Evolutionary conservation across 2,888 invertebrate species (phyloP), one percentile per base, ranked within the genome.

Genomic region (Bombylius major): DNA sequence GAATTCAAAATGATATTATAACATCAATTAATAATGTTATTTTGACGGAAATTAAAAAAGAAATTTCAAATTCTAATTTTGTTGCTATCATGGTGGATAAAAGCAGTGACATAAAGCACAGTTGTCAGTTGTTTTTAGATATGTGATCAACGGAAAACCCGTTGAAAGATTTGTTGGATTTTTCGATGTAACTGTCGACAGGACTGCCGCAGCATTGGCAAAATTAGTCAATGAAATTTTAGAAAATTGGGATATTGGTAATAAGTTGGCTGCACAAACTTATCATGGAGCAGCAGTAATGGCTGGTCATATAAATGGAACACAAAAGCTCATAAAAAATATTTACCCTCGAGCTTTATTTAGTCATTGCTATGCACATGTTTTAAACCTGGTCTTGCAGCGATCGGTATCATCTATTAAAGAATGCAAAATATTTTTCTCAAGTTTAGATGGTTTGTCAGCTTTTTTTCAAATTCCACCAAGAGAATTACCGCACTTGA

Each of bases 31-130:
- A 14, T 14, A 31, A 12, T 47, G 23, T 47, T 47, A 47, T 47
- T 23, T 7, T 31, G 11, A 4, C 5, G 4, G 59, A 64, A 58
- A 64, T 69, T 46, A 50, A 46, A 12, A 54, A 53, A 39, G 64
- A 68, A 62, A 65, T 69, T 39, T 48, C 54, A 12, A 46, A 55
- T 23, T 54, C 59, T 7, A 50, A 60, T 42, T 65, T 55, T 57
- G 31, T 66, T 36, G 62, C 66, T 32, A 58, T 69, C 9, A 62
- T 65, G 57, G 61, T 60, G 31, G 67, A 69, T 56, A 69, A 66
- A 62, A 63, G 65, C 23, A 60, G 64, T 14, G 64, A 67, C 58
- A 61, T 47, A 53, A 56, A 34, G 63, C 62, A 14, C 66, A 68
- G 55, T 42, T 68, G 13, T 65, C 65, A 23, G 55, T 61, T 36